Evolutionary conservation across 1,140 invertebrate genomes (phyloP).

Genomic region (Mizuhopecten yessoensis): DNA sequence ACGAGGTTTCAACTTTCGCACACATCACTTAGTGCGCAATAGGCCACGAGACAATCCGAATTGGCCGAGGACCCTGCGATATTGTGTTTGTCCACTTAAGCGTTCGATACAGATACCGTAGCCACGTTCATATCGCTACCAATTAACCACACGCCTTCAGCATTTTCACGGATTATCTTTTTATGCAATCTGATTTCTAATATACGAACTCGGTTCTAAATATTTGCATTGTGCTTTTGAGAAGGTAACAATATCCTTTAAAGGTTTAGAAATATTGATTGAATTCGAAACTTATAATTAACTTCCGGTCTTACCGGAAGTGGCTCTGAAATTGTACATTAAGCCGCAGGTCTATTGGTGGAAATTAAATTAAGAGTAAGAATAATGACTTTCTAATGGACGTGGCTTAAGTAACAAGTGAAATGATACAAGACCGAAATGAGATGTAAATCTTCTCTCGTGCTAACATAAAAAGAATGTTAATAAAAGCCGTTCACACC

Average conservation of each 20-base stretch:
- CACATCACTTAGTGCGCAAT: background rate
- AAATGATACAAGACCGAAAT: conserved; percentile 8
- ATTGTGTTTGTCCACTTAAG: conserved; percentile 15
- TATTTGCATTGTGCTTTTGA: conserved; percentile 34
- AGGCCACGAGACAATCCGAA: background rate
- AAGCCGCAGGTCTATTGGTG: conserved; percentile 24
- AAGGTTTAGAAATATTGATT: conserved; percentile 29
- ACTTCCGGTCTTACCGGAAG: conserved; percentile 36
- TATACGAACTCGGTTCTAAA: conserved; percentile 27
- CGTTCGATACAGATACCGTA: conserved; percentile 20
- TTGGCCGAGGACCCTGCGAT: background rate
- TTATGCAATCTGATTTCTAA: conserved; percentile 39
- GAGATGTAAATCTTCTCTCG: conserved; percentile 26
- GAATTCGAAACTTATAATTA: conserved; percentile 21
- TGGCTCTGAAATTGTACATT: conserved; percentile 33
- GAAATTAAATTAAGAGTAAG: conserved; percentile 40
- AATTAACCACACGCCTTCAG: conserved; percentile 21
- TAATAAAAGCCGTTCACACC: conserved; percentile 11
- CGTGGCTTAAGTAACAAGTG: conserved; percentile 37
- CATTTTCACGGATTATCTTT: conserved; percentile 20
- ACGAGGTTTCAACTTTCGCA: conserved; percentile 31
- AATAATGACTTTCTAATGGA: conserved; percentile 39
- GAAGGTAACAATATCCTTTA: conserved; percentile 28
- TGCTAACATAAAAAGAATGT: conserved; percentile 28
- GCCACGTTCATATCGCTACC: background rate